Evolutionary conservation across 35 echinoderm and acorn worm genomes (phyloP).

Genomic region (Acanthaster planci): DNA sequence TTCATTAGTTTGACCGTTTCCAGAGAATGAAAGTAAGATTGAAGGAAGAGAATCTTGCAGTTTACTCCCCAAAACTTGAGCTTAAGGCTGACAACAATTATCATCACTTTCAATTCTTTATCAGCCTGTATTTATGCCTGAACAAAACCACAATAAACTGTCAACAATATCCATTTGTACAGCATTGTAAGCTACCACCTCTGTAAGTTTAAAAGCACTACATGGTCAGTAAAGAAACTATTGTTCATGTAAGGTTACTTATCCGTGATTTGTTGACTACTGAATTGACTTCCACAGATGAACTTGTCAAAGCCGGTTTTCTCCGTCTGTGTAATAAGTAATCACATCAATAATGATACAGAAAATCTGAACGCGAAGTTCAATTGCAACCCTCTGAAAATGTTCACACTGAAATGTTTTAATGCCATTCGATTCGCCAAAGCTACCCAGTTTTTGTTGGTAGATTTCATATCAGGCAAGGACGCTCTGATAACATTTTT

Average conservation of each 20-base stretch:
- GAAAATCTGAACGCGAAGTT: too few relatives aligned
- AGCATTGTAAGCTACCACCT: conserved; percentile 16
- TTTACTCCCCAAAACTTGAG: background rate
- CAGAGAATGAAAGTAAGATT: background rate
- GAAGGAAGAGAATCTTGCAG: background rate
- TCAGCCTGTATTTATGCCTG: conserved; percentile 11
- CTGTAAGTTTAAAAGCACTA: conserved; percentile 1
- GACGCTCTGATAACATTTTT: too few relatives aligned
- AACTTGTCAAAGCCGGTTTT: background rate
- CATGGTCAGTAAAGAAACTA: background rate
- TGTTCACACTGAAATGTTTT: too few relatives aligned
- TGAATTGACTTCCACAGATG: conserved; percentile 23
- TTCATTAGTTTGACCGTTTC: conserved; percentile 2
- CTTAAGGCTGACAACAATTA: background rate
- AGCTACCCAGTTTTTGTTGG: too few relatives aligned
- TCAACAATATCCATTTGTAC: conserved; percentile 29
- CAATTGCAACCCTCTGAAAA: too few relatives aligned
- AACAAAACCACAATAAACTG: conserved; percentile 26
- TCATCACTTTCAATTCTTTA: background rate
- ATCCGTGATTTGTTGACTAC: conserved; percentile 27
- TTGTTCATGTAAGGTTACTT: background rate
- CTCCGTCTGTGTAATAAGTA: background rate
- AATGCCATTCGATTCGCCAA: too few relatives aligned
- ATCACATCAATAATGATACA: too few relatives aligned
- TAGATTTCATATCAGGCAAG: too few relatives aligned